These are phyloP conservation scores for Sebastes jordani DNA, from an alignment of 2,797 vertebrate species.

Conservation along the genomic window DNA sequence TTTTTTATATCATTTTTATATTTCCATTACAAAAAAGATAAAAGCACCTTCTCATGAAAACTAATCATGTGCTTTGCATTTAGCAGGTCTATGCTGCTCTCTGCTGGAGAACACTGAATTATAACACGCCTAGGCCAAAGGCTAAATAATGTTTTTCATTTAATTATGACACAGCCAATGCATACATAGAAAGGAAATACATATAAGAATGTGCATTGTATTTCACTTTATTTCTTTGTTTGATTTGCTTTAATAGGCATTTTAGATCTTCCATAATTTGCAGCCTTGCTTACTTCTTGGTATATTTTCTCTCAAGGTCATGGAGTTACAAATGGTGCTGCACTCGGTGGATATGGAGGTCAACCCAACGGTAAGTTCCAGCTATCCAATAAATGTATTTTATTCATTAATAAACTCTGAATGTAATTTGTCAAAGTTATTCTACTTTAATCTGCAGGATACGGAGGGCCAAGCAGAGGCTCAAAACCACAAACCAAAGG, in stretches of 20 bases:
- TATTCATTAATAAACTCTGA: not conserved
- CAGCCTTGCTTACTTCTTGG: not conserved
- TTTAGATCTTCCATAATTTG: not conserved
- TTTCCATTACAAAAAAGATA: not conserved
- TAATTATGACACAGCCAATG: not conserved
- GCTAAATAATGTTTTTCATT: not conserved
- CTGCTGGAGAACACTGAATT: not conserved
- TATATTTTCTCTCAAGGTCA: conserved; percentile 33
- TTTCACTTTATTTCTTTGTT: not conserved
- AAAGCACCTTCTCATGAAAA: not conserved
- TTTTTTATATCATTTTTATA: not conserved
- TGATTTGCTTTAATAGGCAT: not conserved
- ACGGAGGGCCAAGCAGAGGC: not conserved
- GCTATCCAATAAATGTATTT: not conserved
- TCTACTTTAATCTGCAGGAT: conserved; percentile 20
- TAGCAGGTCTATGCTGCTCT: not conserved
- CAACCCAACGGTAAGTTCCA: conserved; percentile 32
- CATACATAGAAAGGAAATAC: not conserved
- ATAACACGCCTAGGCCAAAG: not conserved
- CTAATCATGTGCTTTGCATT: not conserved
- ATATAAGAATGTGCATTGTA: not conserved
- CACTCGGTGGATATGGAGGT: conserved; percentile 40
- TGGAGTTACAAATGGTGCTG: conserved; percentile 47
- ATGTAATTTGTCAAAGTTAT: not conserved
- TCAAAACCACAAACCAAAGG: conserved; percentile 55